Evolutionary conservation across 2,888 invertebrate species (phyloP), one percentile per base, ranked within the genome.

Genomic region (Tipula confusa): DNA sequence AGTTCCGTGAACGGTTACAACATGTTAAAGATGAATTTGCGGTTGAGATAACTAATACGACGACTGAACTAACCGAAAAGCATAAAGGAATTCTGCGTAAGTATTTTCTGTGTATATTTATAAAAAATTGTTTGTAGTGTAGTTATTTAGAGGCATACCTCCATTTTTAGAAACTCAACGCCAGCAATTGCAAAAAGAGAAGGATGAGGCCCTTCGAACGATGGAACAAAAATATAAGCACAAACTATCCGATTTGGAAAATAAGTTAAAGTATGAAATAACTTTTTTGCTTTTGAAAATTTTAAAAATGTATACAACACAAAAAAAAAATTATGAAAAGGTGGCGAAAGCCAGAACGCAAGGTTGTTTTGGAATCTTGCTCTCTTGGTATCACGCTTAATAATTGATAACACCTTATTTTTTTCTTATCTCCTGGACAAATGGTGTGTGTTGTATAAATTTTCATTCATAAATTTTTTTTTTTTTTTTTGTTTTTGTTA

Each of bases 41-140:
- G 84, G 87, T 87, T 13, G 89, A 90, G 85, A 84, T 90, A 83
- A 87, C 88, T 84, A 85, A 87, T 11, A 87, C 88, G 86, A 91
- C 94, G 7, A 95, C 95, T 85, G 92, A 93, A 85, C 88, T 95
- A 87, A 91, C 91, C 15, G 92, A 92, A 84, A 89, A 92, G 85
- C 93, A 94, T 87, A 93, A 93, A 85, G 90, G 90, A 85, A 94
- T 95, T 15, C 15, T 82, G 33, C 33, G 82, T 82, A 82, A 38
- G 36, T 24, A 80, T 11, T n/a, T n/a, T 43, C 13, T 43, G 7
- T 43, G 31, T 31, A 5, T 31, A 7, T 31, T 3, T 31, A 31
- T 7, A 7, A 31, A 31, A 24, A 64, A n/a, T n/a, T 0, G n/a
- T n/a, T n/a, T n/a, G n/a, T n/a, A 1, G n/a, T 1, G 0, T n/a